phyloP scores from a whole-genome alignment of 1,140 invertebrate species.

The Bombus sibiricus region DNA sequence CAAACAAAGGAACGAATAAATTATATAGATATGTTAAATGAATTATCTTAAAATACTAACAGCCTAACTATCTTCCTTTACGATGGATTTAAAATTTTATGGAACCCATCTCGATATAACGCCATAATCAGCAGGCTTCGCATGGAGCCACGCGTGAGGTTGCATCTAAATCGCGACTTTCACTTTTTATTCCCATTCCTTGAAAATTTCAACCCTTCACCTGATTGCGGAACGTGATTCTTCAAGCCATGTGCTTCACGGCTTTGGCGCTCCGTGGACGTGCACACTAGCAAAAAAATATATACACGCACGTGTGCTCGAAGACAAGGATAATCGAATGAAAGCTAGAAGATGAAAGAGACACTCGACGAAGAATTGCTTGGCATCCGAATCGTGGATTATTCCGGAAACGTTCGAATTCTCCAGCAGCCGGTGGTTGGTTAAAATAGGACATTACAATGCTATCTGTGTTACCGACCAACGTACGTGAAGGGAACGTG shows the following conservation, averaged over 20 bases:
- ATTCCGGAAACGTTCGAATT: constrained; percentile 33
- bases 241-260: not conserved
- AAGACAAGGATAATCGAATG: not conserved
- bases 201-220: constrained; percentile 18
- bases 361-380: constrained; percentile 4
- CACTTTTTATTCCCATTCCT: not conserved
- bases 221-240: constrained; percentile 14
- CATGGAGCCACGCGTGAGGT: not conserved
- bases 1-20: too few species aligned
- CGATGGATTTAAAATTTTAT: not conserved
- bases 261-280: not conserved
- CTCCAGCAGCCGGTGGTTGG: constrained; percentile 38
- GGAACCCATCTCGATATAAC: too few species aligned
- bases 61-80: not conserved
- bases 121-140: not conserved
- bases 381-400: not conserved
- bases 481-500: constrained; percentile 25
- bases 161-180: not conserved
- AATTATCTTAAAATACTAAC: not conserved
- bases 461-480: constrained; percentile 67
- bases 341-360: not conserved
- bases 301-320: not conserved
- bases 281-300: not conserved
- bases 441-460: constrained; percentile 72
- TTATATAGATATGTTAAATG: too few species aligned